Base-by-base conservation (phyloP, 2,797 vertebrate genomes). In the Psittacula echo region DNA sequence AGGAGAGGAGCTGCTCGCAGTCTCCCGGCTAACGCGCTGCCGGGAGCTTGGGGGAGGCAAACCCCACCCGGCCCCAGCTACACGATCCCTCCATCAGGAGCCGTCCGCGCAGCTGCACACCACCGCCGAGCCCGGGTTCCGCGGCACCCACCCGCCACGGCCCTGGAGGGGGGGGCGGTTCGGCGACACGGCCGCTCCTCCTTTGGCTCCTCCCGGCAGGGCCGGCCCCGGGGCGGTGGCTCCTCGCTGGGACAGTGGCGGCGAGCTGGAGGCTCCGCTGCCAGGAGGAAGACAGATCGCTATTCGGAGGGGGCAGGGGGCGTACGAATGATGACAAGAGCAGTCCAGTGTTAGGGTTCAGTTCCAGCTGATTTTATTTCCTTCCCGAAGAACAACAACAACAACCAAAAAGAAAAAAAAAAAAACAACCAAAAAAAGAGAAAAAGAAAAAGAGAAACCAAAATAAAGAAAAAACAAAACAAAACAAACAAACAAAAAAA, bases 311-410 rank as follows among this genome's bases (percentile, higher is more conserved):
- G 61, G 72, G 27, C 44, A 20, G 39, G 18, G 68, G 26, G 5
- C 12, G 37, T 7, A 65, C 26, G 80, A 98, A 97, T 79, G 89
- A 98, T 54, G 97, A 98, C 98, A 98, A 97, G 85, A 90, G 96
- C 61, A 98, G 97, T 94, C 97, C 95, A 97, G 83, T 96, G 89
- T 95, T 98, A 98, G 98, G 98, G 98, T 99, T 99, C 99, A 99
- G 99, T 99, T 99, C 99, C 99, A 99, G 99, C 99, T 99, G 99
- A 99, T 99, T 99, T 99, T 99, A 99, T 99, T 99, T 99, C 99
- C 99, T 99, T 99, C 98, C 98, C 98, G 98, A 99, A 99, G 97
- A 97, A 98, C 94, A 96, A 96, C 98, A n/a, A 37, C 39, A 56
- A 37, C 48, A 96, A 96, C 97, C 18, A n/a, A 47, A 53, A 39